Conservation (phyloP, 2,888 invertebrate genomes). For the Allolobophora icterica region DNA sequence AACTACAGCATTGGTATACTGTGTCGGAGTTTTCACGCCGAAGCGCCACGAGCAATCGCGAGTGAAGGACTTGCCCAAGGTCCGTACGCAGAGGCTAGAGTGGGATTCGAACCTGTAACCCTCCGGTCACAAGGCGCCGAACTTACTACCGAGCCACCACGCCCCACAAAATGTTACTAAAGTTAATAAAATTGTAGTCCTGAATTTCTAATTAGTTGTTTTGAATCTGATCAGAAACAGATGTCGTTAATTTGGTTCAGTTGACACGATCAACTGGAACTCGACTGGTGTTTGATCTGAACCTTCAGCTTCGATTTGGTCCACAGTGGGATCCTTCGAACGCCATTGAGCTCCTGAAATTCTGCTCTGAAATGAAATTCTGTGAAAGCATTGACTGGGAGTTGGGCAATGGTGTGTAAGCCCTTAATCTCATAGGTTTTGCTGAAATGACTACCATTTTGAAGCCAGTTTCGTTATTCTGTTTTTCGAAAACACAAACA, state of each 20-base stretch:
- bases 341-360: constrained; percentile 73
- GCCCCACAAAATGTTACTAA: neutral
- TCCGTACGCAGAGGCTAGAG: no score
- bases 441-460: neutral
- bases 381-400: constrained; percentile 55
- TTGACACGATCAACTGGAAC: constrained; percentile 64
- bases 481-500: neutral
- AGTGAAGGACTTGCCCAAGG: no score
- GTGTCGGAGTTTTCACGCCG: no score
- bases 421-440: neutral
- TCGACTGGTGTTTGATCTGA: constrained; percentile 76
- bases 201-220: constrained; percentile 3
- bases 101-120: no score
- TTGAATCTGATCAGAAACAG: neutral
- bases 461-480: neutral
- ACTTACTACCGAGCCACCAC: no score
- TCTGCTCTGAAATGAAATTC: constrained; percentile 70
- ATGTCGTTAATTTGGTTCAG: constrained; percentile 36
- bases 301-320: constrained; percentile 71
- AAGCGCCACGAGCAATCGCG: no score
- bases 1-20: no score
- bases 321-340: constrained; percentile 75
- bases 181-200: neutral
- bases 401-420: constrained; percentile 58
- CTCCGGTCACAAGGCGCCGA: no score